Evolutionary conservation across 2,113 vertebrate genomes (phyloP), one percentile per base, ranked within the genome.

Genomic region (Peromyscus polionotus): DNA sequence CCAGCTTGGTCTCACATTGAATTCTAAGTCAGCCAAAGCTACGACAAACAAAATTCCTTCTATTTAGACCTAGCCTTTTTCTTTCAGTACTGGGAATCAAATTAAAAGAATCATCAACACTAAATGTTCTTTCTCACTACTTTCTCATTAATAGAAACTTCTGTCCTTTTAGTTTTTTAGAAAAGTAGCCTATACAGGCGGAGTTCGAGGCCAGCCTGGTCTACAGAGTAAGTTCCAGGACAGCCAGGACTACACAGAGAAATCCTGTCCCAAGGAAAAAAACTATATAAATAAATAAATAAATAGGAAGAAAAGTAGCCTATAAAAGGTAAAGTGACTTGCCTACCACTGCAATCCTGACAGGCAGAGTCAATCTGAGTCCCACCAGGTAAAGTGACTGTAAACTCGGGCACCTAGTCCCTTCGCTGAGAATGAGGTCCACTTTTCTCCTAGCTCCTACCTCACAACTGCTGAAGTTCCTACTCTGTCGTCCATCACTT

Each of bases 321-420:
- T 79, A 51, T 79, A 93, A 76, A 72, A 91, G 19, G 57, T 79
- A 73, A 94, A 73, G 63, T 73, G 75, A 86, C 70, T 85, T 93
- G 67, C 72, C 76, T 19, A 65, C 83, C 59, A 90, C 20, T 45
- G 33, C 16, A 94, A 95, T 94, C 89, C 73, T 90, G 14, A 83
- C 11, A 22, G 31, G 42, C 84, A 95, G 54, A 95, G 51, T 22
- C 77, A 89, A 79, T 90, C 61, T 84, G 45, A 83, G 16, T n/a
- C 61, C 48, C 89, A 91, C 20, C 10, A 1, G 26, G 33, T 59
- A 83, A 83, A 33, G 12, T 4, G n/a, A 57, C 33, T 57, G 24
- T 9, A 45, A 45, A 20, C 10, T 42, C 22, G 10, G 9, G 9
- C 19, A 20, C 85, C 14, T 75, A 36, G 14, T 26, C 77, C 45